phyloP scores from a whole-genome alignment of 2,888 invertebrate species.

The Autographa pulchrina region DNA sequence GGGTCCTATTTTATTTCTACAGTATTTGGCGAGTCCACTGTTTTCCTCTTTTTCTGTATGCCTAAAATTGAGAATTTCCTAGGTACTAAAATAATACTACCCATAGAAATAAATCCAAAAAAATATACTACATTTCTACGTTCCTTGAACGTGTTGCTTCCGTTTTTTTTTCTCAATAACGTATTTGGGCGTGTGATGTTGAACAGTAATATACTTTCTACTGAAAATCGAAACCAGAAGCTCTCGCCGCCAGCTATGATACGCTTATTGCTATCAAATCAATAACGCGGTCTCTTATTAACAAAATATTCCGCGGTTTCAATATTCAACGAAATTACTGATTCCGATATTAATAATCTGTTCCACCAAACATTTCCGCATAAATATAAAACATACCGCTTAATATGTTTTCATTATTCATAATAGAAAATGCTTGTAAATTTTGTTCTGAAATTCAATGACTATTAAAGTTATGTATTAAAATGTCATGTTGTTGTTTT shows the following conservation, averaged over 20 bases:
- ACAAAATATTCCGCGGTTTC: constrained; percentile 11
- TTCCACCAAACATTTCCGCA: constrained; percentile 20
- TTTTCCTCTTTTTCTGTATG: neutral
- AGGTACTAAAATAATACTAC: neutral
- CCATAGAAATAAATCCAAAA: neutral
- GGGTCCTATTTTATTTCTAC: neutral
- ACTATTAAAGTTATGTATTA: constrained; percentile 53
- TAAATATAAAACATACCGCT: constrained; percentile 7
- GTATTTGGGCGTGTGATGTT: neutral
- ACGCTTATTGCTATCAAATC: neutral
- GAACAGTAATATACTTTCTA: neutral
- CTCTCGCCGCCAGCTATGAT: neutral
- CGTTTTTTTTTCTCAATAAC: neutral
- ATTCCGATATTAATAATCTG: constrained; percentile 33
- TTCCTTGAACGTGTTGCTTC: neutral
- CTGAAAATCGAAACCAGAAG: neutral
- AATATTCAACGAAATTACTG: constrained; percentile 30
- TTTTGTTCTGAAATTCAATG: constrained; percentile 49
- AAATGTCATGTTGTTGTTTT: constrained; percentile 62
- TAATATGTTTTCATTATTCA: constrained; percentile 16
- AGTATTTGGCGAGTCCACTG: neutral
- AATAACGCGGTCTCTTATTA: constrained; percentile 4
- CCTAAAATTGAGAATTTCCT: neutral
- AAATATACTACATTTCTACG: neutral
- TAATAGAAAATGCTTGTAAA: constrained; percentile 4